Evolutionary conservation across 1,140 invertebrate species (phyloP).

Genomic region (Caerostris extrusa): DNA sequence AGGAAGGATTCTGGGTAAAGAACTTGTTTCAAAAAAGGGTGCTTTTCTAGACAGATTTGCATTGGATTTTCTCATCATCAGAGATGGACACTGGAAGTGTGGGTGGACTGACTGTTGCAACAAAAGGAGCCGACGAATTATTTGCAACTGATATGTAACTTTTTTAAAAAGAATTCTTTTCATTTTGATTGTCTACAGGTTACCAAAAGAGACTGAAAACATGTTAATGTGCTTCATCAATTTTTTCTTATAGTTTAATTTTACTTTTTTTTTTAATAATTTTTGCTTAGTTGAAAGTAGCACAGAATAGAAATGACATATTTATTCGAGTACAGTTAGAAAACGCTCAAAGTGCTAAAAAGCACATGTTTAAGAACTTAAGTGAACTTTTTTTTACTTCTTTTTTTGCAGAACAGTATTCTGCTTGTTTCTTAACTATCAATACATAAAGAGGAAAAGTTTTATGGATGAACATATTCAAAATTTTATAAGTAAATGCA

Average conservation of each 20-base stretch:
- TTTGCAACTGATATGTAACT: neutral
- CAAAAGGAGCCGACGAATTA: constrained; percentile 17
- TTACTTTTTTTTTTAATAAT: neutral
- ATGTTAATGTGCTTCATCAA: neutral
- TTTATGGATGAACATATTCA: too few species aligned
- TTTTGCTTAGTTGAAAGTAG: constrained; percentile 24
- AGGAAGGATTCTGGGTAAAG: neutral
- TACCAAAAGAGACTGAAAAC: neutral
- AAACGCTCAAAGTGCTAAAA: constrained; percentile 11
- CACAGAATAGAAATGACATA: neutral
- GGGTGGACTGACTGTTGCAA: neutral
- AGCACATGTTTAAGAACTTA: neutral
- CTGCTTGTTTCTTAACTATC: too few species aligned
- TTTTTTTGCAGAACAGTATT: too few species aligned
- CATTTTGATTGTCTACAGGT: neutral
- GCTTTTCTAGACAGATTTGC: neutral
- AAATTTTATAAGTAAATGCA: too few species aligned
- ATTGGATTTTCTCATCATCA: neutral
- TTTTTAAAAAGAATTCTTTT: constrained; percentile 7
- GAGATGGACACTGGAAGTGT: neutral
- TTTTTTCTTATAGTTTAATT: neutral
- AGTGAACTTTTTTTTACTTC: too few species aligned
- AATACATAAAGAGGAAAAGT: too few species aligned
- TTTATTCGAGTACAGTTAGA: neutral
- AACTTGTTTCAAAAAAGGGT: neutral